A percentile compares a stretch with the other conserved stretches of the same genome.
Evolutionary conservation across 1,140 invertebrate species (phyloP).

Genomic region (Dolichoris vasculosae): DNA sequence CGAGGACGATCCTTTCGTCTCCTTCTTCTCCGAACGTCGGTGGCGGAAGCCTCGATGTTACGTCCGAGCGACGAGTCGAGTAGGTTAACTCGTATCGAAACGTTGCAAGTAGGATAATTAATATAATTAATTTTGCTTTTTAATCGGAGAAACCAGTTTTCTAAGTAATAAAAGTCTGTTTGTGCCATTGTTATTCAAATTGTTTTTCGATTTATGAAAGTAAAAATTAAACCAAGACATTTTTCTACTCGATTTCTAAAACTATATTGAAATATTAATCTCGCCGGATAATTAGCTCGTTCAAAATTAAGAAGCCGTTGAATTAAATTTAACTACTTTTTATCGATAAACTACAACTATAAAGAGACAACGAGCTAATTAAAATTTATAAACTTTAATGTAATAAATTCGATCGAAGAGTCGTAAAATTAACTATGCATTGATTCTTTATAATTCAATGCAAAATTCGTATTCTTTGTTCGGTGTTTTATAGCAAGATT

Average conservation of each 20-base stretch:
- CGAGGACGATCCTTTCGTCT: background rate
- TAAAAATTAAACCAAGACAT: too few species aligned
- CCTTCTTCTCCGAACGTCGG: too few species aligned
- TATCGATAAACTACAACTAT: background rate
- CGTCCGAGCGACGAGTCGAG: background rate
- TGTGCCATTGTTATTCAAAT: background rate
- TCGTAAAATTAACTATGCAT: slow-evolving; percentile 50
- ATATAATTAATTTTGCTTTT: background rate
- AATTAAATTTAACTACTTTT: background rate
- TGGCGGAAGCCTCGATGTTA: too few species aligned
- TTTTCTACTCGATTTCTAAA: background rate
- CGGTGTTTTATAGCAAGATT: slow-evolving; percentile 41
- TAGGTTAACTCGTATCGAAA: background rate
- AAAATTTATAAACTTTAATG: slow-evolving; percentile 41
- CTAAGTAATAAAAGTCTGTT: background rate
- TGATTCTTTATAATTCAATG: slow-evolving; percentile 40
- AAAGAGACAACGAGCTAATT: background rate
- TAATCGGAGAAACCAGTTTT: background rate
- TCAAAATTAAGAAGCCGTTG: background rate
- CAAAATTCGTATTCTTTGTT: slow-evolving; percentile 39
- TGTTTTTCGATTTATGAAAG: background rate
- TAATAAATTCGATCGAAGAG: slow-evolving; percentile 40
- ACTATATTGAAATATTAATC: background rate
- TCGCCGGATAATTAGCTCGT: background rate
- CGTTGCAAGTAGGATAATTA: background rate